Percentiles rank a stretch among this genome's conserved stretches.
These are phyloP conservation scores for Nothobranchius furzeri DNA, from an alignment of 2,113 vertebrate genomes.

Conservation along the genomic window DNA sequence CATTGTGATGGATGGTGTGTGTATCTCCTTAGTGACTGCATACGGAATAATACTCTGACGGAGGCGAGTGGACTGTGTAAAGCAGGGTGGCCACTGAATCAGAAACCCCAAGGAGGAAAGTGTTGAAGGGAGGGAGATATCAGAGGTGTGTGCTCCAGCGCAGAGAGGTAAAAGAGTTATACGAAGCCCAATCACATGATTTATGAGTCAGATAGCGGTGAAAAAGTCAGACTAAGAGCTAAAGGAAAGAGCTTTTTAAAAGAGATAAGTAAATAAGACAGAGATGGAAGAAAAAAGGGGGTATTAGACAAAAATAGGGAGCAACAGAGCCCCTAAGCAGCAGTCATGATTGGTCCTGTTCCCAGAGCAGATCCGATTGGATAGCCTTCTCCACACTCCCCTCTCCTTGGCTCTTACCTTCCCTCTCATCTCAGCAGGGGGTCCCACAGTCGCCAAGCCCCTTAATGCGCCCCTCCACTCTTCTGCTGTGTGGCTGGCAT, in stretches of 20 bases:
- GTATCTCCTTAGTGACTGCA: slow-evolving; percentile 87
- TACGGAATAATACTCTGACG: slow-evolving; percentile 87
- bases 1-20: slow-evolving; percentile 94
- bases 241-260: slow-evolving; percentile 75
- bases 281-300: slow-evolving; percentile 72
- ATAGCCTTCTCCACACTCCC: slow-evolving; percentile 80
- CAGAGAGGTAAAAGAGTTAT: slow-evolving; percentile 16
- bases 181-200: slow-evolving; percentile 65
- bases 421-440: slow-evolving; percentile 92
- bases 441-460: slow-evolving; percentile 88
- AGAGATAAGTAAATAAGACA: slow-evolving; percentile 79
- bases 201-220: slow-evolving; percentile 74
- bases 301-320: slow-evolving; percentile 68
- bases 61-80: slow-evolving; percentile 74
- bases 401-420: slow-evolving; percentile 93
- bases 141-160: neutral
- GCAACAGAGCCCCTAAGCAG: slow-evolving; percentile 61
- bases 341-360: slow-evolving; percentile 69
- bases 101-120: slow-evolving; percentile 24
- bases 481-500: slow-evolving; percentile 77
- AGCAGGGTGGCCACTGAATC: slow-evolving; percentile 44
- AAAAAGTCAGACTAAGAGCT: slow-evolving; percentile 70
- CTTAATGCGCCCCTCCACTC: slow-evolving; percentile 91
- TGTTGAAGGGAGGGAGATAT: slow-evolving; percentile 18
- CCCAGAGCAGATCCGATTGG: slow-evolving; percentile 64